phyloP scores from a whole-genome alignment of 2,113 vertebrate species.

The Steatornis caripensis region DNA sequence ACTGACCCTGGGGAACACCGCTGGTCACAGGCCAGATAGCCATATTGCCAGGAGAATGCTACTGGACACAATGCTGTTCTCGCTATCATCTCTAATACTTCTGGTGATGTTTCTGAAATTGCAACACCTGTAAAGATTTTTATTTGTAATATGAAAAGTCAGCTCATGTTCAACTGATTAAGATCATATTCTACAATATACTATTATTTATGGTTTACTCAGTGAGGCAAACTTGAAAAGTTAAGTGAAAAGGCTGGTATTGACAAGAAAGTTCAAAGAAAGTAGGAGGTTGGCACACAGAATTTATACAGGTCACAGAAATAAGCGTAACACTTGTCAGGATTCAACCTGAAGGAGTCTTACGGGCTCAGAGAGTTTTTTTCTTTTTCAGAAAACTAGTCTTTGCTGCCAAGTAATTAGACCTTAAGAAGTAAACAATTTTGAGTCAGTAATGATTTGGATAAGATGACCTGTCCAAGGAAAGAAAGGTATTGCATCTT shows the following conservation, averaged over 20 bases:
- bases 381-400: neutral
- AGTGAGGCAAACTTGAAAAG: neutral
- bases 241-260: neutral
- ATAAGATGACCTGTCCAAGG: neutral
- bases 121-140: neutral
- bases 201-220: neutral
- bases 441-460: neutral
- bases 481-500: neutral
- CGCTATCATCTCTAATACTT: neutral
- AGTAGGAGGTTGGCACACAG: neutral
- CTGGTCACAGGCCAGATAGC: too few relatives aligned
- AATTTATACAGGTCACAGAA: neutral
- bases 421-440: neutral
- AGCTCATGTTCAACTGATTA: neutral
- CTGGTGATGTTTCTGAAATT: neutral
- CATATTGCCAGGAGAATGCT: neutral
- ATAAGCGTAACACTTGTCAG: neutral
- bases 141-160: neutral
- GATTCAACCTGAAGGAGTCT: neutral
- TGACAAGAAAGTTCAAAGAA: neutral
- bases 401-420: neutral
- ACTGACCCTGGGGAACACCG: too few relatives aligned
- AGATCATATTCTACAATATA: fast-evolving
- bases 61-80: neutral
- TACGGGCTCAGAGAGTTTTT: neutral